Evolutionary conservation across 1,140 invertebrate species (phyloP).

Genomic region (Cotesia glomerata): DNA sequence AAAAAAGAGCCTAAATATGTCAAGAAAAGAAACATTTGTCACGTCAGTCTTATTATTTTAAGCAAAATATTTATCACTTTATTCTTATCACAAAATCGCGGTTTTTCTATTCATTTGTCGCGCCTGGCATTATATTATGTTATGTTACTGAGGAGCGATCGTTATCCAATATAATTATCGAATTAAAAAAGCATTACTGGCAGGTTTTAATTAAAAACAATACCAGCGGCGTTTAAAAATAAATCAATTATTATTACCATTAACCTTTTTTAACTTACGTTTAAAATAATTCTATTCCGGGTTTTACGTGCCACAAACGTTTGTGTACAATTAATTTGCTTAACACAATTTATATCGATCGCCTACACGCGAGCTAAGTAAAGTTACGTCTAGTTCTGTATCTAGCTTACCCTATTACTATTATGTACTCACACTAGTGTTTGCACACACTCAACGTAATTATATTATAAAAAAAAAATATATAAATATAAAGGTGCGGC

Average conservation of each 20-base stretch:
- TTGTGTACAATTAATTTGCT: conserved; percentile 8
- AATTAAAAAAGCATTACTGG: conserved; percentile 35
- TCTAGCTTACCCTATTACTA: not conserved
- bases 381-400: not conserved
- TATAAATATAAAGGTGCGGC: conserved; percentile 1
- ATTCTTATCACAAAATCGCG: no score
- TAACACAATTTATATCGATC: not conserved
- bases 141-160: conserved; percentile 15
- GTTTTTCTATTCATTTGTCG: not conserved
- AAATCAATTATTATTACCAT: not conserved
- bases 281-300: conserved; percentile 19
- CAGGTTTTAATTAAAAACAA: conserved; percentile 41
- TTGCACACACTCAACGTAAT: not conserved
- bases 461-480: not conserved
- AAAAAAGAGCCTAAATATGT: no score
- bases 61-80: not conserved
- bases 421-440: no score
- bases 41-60: not conserved
- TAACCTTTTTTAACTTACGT: conserved; percentile 45
- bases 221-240: no score
- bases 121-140: not conserved
- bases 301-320: no score
- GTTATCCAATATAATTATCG: conserved; percentile 44
- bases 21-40: no score
- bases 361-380: not conserved